A percentile compares a stretch with the other conserved stretches of the same genome.
Conservation (phyloP, 2,797 vertebrate genomes). For the Alosa sapidissima region DNA sequence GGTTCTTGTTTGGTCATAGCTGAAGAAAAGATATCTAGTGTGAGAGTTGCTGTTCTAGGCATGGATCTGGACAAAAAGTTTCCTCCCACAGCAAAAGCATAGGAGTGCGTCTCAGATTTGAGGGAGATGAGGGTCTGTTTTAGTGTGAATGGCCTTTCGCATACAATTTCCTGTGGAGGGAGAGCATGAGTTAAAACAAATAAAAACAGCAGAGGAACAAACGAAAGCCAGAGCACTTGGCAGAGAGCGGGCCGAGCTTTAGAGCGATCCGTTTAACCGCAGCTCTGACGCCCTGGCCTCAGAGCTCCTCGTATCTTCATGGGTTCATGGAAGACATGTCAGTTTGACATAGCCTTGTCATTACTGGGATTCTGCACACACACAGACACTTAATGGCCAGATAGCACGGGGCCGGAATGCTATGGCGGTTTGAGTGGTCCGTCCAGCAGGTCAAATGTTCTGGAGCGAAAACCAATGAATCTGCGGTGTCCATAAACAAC, state of each 20-base stretch:
- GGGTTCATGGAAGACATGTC: background rate
- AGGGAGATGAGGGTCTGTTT: background rate
- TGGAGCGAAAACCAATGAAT: conserved; percentile 6
- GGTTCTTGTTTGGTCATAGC: background rate
- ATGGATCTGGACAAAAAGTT: background rate
- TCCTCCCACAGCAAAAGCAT: background rate
- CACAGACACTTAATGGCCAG: background rate
- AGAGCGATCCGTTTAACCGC: background rate
- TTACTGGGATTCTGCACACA: background rate
- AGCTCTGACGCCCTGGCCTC: background rate
- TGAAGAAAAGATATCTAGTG: background rate
- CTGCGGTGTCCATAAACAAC: background rate
- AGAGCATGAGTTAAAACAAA: conserved; percentile 21
- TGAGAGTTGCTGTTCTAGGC: background rate
- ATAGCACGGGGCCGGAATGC: background rate
- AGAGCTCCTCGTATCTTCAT: conserved; percentile 2
- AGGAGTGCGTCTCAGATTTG: background rate
- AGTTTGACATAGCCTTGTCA: conserved; percentile 17
- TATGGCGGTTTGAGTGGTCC: background rate
- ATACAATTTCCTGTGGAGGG: conserved; percentile 21
- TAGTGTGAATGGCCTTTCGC: conserved; percentile 11
- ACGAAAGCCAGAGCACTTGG: conserved; percentile 14
- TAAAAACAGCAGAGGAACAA: conserved; percentile 18
- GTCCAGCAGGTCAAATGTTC: conserved; percentile 11
- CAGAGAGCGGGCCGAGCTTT: background rate